Evolutionary conservation across 1,140 invertebrate species (phyloP).

Genomic region (Brachionus koreanus): DNA sequence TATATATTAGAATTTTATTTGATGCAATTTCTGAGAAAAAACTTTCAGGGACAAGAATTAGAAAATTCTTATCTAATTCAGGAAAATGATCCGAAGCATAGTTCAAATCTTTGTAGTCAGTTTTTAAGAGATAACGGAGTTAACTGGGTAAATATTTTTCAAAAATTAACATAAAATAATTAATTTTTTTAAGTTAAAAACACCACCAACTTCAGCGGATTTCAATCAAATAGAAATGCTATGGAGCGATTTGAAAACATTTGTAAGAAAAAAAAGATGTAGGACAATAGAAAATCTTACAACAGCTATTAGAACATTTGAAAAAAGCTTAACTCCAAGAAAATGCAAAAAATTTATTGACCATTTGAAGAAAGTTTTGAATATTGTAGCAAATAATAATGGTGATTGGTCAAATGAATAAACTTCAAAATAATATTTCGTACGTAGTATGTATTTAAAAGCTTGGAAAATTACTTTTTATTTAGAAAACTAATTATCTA

Average conservation of each 20-base stretch:
- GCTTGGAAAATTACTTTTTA: no score
- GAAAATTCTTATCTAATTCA: background rate
- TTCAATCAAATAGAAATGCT: background rate
- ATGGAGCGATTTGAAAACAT: background rate
- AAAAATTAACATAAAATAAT: background rate
- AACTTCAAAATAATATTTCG: no score
- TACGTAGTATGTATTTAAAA: no score
- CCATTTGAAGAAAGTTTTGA: background rate
- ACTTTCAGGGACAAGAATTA: background rate
- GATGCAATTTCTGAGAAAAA: background rate
- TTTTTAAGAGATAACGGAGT: background rate
- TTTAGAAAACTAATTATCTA: no score
- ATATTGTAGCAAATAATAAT: background rate
- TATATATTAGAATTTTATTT: background rate
- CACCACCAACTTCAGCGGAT: background rate
- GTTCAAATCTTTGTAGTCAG: background rate
- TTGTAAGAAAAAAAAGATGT: background rate
- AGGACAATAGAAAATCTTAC: background rate
- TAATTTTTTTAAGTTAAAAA: background rate
- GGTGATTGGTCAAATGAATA: background rate
- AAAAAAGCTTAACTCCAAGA: background rate
- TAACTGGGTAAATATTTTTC: background rate
- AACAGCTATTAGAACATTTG: background rate
- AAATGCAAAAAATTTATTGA: background rate
- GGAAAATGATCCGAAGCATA: no score